phyloP scores from a whole-genome alignment of 2,888 invertebrate species.

The Tortricodes alternella region DNA sequence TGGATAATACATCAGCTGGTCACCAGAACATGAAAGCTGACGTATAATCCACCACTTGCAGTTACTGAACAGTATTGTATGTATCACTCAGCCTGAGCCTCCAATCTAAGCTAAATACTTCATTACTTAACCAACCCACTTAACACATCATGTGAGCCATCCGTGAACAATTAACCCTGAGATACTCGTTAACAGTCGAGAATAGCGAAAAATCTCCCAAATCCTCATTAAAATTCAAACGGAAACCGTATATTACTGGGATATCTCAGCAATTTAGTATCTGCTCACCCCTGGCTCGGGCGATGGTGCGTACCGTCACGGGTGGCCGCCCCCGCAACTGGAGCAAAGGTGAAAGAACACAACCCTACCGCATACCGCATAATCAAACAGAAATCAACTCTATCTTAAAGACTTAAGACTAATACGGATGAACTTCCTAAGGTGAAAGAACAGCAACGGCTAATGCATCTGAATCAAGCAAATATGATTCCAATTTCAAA shows the following conservation, averaged over 20 bases:
- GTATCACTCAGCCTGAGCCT: no score
- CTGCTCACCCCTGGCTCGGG: conserved; percentile 38
- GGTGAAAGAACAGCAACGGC: conserved; percentile 67
- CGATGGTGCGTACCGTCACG: conserved; percentile 68
- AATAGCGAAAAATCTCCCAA: conserved; percentile 24
- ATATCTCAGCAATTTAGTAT: conserved; percentile 39
- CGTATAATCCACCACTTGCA: no score
- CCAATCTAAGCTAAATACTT: no score
- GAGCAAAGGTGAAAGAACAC: conserved; percentile 81
- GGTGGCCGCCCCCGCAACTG: conserved; percentile 65
- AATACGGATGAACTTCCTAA: conserved; percentile 36
- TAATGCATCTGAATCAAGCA: not conserved
- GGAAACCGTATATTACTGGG: conserved; percentile 50
- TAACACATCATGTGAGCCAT: not conserved
- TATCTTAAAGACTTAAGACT: not conserved
- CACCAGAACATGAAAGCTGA: no score
- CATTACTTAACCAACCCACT: not conserved
- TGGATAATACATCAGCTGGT: no score
- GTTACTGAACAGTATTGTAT: no score
- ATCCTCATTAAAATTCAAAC: conserved; percentile 38
- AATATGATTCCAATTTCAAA: not conserved
- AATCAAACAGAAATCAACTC: not conserved
- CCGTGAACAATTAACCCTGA: conserved; percentile 3
- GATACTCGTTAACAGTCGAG: not conserved
- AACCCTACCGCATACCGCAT: conserved; percentile 12